These are phyloP conservation scores for Threskiornis aethiopicus DNA, from an alignment of 2,797 vertebrate species.

Conservation along the genomic window DNA sequence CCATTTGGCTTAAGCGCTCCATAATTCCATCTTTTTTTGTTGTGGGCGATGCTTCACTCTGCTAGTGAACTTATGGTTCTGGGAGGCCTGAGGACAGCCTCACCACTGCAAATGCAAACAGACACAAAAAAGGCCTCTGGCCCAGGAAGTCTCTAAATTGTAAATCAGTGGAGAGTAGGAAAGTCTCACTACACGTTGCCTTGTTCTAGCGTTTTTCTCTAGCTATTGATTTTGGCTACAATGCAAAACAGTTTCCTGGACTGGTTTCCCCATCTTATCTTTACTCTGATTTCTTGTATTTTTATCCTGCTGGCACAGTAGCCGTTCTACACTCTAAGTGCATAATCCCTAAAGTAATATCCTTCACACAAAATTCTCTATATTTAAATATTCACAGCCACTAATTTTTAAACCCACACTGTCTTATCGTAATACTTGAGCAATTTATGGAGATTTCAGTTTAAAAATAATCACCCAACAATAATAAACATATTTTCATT, in stretches of 20 bases:
- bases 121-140: background rate
- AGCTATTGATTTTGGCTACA: background rate
- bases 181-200: background rate
- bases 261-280: background rate
- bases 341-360: background rate
- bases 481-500: background rate
- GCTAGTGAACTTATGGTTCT: background rate
- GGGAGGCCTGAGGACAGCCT: background rate
- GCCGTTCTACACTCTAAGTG: background rate
- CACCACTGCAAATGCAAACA: background rate
- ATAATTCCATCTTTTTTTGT: background rate
- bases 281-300: background rate
- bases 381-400: background rate
- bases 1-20: background rate
- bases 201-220: background rate
- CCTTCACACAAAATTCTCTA: background rate
- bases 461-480: background rate
- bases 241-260: background rate
- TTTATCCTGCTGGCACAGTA: background rate
- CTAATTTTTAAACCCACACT: background rate
- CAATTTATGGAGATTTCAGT: background rate
- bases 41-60: background rate
- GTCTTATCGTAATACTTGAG: background rate
- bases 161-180: background rate
- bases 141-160: background rate